phyloP scores from a whole-genome alignment of 2,797 vertebrate species.

The Crocidura indochinensis region DNA sequence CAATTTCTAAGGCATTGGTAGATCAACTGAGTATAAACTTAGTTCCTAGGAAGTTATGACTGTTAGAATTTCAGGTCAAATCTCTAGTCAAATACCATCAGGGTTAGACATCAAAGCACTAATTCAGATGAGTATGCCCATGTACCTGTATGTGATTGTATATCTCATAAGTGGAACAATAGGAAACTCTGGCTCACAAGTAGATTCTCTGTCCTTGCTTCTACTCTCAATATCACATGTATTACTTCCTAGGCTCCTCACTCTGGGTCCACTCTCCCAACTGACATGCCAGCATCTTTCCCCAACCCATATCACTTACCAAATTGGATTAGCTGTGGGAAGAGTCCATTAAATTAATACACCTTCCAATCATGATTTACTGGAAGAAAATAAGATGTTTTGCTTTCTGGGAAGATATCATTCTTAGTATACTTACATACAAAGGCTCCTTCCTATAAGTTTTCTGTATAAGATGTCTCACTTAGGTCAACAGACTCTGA shows the following conservation, averaged over 20 bases:
- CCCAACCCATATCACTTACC: constrained; percentile 66
- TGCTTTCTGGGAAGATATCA: constrained; percentile 83
- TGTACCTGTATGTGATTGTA: accelerated
- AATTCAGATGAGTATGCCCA: too few species aligned
- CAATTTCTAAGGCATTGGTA: too few species aligned
- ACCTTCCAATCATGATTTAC: constrained; percentile 72
- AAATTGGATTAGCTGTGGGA: constrained; percentile 76
- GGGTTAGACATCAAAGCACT: background rate
- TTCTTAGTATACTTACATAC: constrained; percentile 3
- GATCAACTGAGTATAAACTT: background rate
- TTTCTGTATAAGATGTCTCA: background rate
- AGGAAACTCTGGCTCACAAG: background rate
- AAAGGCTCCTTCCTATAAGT: background rate
- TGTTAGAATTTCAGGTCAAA: background rate
- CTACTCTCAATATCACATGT: background rate
- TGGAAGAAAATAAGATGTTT: constrained; percentile 80
- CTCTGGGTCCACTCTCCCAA: background rate
- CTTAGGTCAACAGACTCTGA: background rate
- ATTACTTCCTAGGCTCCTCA: background rate
- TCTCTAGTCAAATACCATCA: constrained; percentile 11
- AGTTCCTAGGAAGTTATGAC: background rate
- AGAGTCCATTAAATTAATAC: constrained; percentile 75
- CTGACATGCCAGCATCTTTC: constrained; percentile 68
- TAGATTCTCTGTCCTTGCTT: background rate
- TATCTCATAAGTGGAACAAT: accelerated